phyloP scores from a whole-genome alignment of 2,797 vertebrate species.

The Rachycentron canadum region DNA sequence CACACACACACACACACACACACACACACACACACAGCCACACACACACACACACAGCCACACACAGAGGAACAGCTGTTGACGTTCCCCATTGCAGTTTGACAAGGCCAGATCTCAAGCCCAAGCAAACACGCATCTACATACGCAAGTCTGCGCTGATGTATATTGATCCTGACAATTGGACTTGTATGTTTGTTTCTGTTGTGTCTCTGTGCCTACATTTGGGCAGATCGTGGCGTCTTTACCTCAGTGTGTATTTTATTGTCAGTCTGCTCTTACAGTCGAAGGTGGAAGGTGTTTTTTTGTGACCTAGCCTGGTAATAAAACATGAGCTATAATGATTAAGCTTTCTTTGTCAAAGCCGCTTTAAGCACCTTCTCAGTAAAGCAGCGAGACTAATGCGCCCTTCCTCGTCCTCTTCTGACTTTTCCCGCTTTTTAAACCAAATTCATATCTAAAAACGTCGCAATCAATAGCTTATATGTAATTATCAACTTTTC shows the following conservation, averaged over 20 bases:
- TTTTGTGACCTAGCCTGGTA: conserved; percentile 6
- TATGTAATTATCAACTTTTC: neutral
- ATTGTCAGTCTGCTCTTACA: neutral
- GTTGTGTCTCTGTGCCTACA: neutral
- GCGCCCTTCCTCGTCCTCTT: neutral
- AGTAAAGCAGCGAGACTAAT: neutral
- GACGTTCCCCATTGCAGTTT: conserved; percentile 52
- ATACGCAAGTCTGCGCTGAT: conserved; percentile 4
- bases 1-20: conserved; percentile 4
- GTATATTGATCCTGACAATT: conserved; percentile 23
- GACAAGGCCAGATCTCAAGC: conserved; percentile 56
- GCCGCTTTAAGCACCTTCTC: neutral
- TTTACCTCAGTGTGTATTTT: neutral
- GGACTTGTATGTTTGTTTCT: neutral
- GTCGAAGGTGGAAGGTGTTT: conserved; percentile 9
- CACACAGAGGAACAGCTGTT: conserved; percentile 64
- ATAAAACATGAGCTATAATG: conserved; percentile 7
- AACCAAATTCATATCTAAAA: neutral
- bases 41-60: conserved; percentile 9
- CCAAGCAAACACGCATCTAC: conserved; percentile 28
- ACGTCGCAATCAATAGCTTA: neutral
- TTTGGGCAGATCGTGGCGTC: neutral
- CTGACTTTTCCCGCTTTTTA: neutral
- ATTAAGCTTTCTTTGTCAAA: conserved; percentile 9
- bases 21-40: conserved; percentile 12